phyloP scores from a whole-genome alignment of 2,797 vertebrate genomes.

The Selene dorsalis region DNA sequence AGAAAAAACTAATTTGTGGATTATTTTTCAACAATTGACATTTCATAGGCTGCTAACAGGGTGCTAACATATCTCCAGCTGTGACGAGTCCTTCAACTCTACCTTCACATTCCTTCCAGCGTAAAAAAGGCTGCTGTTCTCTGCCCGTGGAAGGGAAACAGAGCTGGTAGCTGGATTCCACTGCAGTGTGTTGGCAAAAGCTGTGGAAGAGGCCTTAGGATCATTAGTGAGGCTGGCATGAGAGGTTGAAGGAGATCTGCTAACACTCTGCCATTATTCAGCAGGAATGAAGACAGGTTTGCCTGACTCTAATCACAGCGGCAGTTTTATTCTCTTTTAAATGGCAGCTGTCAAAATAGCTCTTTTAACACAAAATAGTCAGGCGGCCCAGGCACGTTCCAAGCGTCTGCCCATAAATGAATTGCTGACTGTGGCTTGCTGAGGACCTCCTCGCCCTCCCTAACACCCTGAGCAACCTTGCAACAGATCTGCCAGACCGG shows the following conservation, averaged over 20 bases:
- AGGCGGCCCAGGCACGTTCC: slow-evolving; percentile 52
- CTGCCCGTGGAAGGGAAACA: slow-evolving; percentile 66
- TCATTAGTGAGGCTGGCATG: slow-evolving; percentile 82
- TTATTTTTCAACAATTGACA: slow-evolving; percentile 64
- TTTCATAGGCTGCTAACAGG: slow-evolving; percentile 66
- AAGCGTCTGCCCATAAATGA: slow-evolving; percentile 61
- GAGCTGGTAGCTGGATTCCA: slow-evolving; percentile 71
- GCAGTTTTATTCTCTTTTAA: slow-evolving; percentile 78
- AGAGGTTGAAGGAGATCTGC: slow-evolving; percentile 77
- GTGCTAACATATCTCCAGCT: slow-evolving; percentile 75
- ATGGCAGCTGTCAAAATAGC: slow-evolving; percentile 85
- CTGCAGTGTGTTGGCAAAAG: slow-evolving; percentile 72
- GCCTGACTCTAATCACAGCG: slow-evolving; percentile 76
- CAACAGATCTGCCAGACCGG: slow-evolving; percentile 50
- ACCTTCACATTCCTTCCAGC: slow-evolving; percentile 75
- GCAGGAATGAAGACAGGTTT: slow-evolving; percentile 73
- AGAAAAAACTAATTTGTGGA: slow-evolving; percentile 53
- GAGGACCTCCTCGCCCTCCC: slow-evolving; percentile 46
- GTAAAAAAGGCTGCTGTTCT: slow-evolving; percentile 70
- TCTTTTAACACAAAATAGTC: slow-evolving; percentile 63
- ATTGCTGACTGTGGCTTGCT: slow-evolving; percentile 60
- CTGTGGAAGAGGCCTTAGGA: slow-evolving; percentile 79
- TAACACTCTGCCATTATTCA: slow-evolving; percentile 80
- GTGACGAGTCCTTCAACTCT: slow-evolving; percentile 74
- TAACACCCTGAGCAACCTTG: slow-evolving; percentile 64